Base-by-base conservation (phyloP, 2,797 vertebrate species). In the Acanthurus lineatus region DNA sequence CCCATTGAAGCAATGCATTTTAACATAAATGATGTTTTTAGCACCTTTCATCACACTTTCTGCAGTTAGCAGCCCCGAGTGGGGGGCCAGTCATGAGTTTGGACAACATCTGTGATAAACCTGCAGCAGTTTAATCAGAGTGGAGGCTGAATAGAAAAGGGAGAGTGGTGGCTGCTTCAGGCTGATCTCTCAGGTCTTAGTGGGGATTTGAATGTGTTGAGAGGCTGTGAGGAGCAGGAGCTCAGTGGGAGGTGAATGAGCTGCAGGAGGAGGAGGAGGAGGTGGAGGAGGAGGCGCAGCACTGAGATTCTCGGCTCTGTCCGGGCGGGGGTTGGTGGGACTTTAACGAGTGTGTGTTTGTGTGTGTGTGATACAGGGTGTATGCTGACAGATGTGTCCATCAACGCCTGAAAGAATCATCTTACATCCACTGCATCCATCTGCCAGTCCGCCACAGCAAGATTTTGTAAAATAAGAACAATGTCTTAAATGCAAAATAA, bases 361-460 rank as follows among this genome's bases (percentile, higher is more conserved):
- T 67, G 74, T 72, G 74, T 72, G 66, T 70, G 73, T 32, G 53
- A 68, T 60, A 68, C 54, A 79, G 64, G 44, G 76, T 79, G 69
- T 57, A 82, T 64, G 52, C 73, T 79, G 83, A 86, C 88, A 92
- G 89, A 91, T 91, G 89, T 87, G 84, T 83, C 88, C 73, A 79
- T 88, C 89, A 86, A 71, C 32, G 74, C 70, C 76, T 82, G 69
- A 89, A 75, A 90, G 86, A 89, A 89, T 90, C 90, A 87, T 83
- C 83, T 90, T 88, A 89, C 88, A 85, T 85, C 42, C 76, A 73
- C 9, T 22, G 61, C 79, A 84, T 91, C 88, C 91, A 92, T 92
- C 91, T 92, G 90, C 68, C 77, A 82, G 63, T 58, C 20, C 6
- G 53, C 15, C n/a, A 51, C 28, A 15, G 42, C 63, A 69, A 71